Base-by-base conservation (phyloP, 2,797 vertebrate species). In the Chelon labrosus region DNA sequence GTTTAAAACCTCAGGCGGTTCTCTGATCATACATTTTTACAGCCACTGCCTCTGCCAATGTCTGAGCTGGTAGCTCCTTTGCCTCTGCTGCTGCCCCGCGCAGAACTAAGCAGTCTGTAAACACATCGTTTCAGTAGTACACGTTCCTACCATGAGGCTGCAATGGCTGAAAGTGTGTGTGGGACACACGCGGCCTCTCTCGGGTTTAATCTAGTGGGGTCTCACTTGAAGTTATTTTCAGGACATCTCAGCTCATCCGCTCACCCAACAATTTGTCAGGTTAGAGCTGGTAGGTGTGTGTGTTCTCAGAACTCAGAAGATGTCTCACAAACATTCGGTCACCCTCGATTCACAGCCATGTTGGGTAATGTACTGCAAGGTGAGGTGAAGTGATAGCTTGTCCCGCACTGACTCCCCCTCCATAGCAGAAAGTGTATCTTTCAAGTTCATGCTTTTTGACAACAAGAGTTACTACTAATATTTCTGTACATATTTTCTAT, bases 21-120 rank as follows among this genome's bases (percentile, higher is more conserved):
- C 77, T 88, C 84, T 75, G 81, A 90, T 90, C 80, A 83, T 90
- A 92, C 75, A 91, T 92, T 91, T 89, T 77, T 82, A 80, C 70
- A 56, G 55, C 50, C 16, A 47, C 31, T 73, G 66, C 73, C 61
- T 79, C 47, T 82, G 85, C 73, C 79, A 75, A 79, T 55, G 63
- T 82, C 62, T 62, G 60, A 77, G 59, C 79, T 89, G 79, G 77
- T 82, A 81, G 68, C 69, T 70, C 39, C 56, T 65, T 59, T 82
- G 5, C 7, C 39, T 47, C 51, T 37, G 25, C 63, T 42, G 46
- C 65, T 65, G 61, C 64, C 66, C 67, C 25, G 73, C 25, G 3
- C 17, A 49, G 31, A 75, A 66, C 50, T 12, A 61, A 52, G 22
- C 59, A 20, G 20, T 58, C 53, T 55, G 64, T 55, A 54, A 63